Percentiles rank a stretch among this genome's conserved stretches.
These are phyloP conservation scores for Taxidea taxus DNA, from an alignment of 2,113 vertebrate species.

Conservation along the genomic window DNA sequence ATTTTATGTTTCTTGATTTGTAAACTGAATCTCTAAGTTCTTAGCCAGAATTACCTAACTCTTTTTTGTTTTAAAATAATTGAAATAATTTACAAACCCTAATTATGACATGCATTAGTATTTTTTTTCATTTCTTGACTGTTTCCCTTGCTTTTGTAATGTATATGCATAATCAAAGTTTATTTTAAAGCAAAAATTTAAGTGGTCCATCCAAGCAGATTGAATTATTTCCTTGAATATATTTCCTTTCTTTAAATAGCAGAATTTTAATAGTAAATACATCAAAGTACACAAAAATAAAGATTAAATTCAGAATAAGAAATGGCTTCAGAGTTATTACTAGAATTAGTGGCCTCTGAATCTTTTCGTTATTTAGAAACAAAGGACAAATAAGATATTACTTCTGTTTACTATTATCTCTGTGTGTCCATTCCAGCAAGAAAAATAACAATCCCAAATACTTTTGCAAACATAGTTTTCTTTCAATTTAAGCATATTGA, in stretches of 20 bases:
- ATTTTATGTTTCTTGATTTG: constrained; percentile 3
- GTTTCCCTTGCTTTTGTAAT: neutral
- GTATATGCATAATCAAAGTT: neutral
- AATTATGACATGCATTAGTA: neutral
- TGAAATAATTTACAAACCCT: neutral
- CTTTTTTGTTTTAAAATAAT: neutral
- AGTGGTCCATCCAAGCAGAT: neutral
- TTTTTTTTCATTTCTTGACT: neutral
- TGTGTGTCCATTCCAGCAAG: neutral
- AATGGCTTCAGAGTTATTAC: neutral
- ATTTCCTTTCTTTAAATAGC: neutral
- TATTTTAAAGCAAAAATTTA: constrained; percentile 21
- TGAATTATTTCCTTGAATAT: neutral
- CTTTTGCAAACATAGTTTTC: neutral
- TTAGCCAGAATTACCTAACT: neutral
- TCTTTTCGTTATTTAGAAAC: neutral
- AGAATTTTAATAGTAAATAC: neutral
- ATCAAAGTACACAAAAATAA: neutral
- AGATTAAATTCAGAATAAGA: neutral
- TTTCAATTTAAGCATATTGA: neutral
- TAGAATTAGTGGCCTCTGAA: neutral
- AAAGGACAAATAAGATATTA: neutral
- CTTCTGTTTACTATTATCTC: neutral
- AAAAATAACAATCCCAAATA: neutral
- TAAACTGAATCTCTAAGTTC: neutral